Base-by-base conservation (phyloP, 2,888 invertebrate species). In the Marronus borbonicus region DNA sequence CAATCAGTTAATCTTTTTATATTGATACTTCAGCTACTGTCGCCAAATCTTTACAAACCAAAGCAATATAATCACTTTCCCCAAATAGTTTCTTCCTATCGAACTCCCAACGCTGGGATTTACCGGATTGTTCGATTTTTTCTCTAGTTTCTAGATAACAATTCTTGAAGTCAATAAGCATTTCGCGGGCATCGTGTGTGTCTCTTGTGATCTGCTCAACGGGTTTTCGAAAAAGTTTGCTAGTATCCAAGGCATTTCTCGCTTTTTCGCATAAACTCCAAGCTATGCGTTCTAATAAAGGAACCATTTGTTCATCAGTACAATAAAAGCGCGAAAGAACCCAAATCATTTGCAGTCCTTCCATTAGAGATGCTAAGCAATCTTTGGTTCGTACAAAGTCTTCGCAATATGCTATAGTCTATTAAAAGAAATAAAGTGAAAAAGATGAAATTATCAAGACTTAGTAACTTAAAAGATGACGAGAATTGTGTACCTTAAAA, bases 61-160 rank as follows among this genome's bases (percentile, higher is more conserved):
- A 90, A 1, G 93, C 93, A 82, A 97, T 94, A 84, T 97, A 97
- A 85, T 97, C 96, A 0, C 97, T 96, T 78, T 93, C 92, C 1
- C 93, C 93, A 87, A 98, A 98, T 44, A 98, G 89, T 60, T 92
- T 90, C 14, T 92, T 92, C 83, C 95, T 93, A 85, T 97, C 95
- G 87, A 98, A 98, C 88, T 98, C 97, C 98, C 98, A 98, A 10
- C 98, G 91, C 3, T 93, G 92, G 36, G 96, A 96, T 82, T 96
- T 95, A 0, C 96, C 97, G 1, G 96, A 94, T 17, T 93, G 88
- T 88, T 98, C 98, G 80, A 98, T 98, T 83, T 93, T 93, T n/a
- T 93, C 91, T 12, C 98, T 90, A 3, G 94, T 95, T 64, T 93
- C 90, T 85, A 94, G 90, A 87, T 97, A 98, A 0, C 93, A 90